Percentiles rank a stretch among this genome's conserved stretches.
phyloP scores from a whole-genome alignment of 2,113 vertebrate species.

The Marmota monax region DNA sequence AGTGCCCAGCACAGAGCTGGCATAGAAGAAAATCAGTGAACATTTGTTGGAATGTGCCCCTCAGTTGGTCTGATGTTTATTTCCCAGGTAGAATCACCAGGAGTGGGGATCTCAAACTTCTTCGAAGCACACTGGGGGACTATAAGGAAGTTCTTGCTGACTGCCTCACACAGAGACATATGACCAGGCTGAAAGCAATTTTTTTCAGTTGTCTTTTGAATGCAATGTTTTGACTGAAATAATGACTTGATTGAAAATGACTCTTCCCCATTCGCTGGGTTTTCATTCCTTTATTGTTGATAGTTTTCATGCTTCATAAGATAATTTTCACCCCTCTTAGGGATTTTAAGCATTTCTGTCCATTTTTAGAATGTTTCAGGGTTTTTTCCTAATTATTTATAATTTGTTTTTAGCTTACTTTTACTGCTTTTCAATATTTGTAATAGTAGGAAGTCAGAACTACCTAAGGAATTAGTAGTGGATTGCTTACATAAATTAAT shows the following conservation, averaged over 20 bases:
- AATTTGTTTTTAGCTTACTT: slow-evolving; percentile 24
- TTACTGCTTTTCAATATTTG: slow-evolving; percentile 31
- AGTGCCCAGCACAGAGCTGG: not conserved
- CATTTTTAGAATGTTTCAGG: slow-evolving; percentile 28
- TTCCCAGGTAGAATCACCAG: not conserved
- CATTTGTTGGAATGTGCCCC: not conserved
- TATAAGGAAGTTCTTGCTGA: not conserved
- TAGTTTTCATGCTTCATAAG: not conserved
- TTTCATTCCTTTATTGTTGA: not conserved
- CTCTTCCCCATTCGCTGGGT: not conserved
- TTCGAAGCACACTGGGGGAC: not conserved
- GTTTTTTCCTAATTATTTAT: not conserved
- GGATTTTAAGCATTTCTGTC: slow-evolving; percentile 32
- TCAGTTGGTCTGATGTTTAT: not conserved
- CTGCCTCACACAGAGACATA: not conserved
- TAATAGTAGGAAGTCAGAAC: not conserved
- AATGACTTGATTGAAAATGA: slow-evolving; percentile 24
- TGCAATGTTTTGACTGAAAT: slow-evolving; percentile 17
- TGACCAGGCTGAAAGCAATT: not conserved
- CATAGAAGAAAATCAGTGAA: not conserved
- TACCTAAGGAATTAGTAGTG: not conserved
- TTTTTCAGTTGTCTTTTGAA: slow-evolving; percentile 34
- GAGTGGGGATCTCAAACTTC: not conserved
- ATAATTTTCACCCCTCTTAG: slow-evolving; percentile 10
- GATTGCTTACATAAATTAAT: not conserved